Evolutionary conservation across 2,113 vertebrate species (phyloP).

Genomic region (Progne subis): DNA sequence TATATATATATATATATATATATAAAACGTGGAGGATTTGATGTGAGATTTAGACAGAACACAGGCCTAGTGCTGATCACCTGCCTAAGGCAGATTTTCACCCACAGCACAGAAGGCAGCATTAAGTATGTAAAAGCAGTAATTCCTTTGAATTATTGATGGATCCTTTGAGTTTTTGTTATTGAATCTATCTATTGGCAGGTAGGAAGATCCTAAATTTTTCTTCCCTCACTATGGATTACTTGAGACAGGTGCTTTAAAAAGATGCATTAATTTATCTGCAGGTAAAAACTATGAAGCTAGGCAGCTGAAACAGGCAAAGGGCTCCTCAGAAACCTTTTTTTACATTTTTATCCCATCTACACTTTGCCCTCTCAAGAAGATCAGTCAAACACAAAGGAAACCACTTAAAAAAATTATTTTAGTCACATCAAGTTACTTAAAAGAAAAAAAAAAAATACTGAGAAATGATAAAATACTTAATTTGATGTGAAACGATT

Average conservation of each 20-base stretch:
- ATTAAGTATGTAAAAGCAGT: neutral
- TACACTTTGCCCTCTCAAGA: neutral
- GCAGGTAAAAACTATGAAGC: neutral
- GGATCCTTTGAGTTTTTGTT: neutral
- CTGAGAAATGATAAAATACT: neutral
- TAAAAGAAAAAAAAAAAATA: neutral
- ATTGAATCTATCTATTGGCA: neutral
- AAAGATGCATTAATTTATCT: neutral
- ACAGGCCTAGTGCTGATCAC: neutral
- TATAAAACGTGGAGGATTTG: neutral
- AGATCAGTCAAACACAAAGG: neutral
- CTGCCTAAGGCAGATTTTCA: conserved; percentile 18
- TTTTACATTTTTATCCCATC: neutral
- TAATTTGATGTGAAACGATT: neutral
- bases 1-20: neutral
- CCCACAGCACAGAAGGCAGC: neutral
- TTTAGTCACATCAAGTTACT: neutral
- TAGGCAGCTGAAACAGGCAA: neutral
- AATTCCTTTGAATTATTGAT: conserved; percentile 23
- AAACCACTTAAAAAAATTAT: neutral
- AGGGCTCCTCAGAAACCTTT: neutral
- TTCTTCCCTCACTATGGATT: neutral
- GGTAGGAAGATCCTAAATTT: neutral
- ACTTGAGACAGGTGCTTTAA: neutral
- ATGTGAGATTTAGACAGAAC: neutral